A percentile compares a stretch with the other conserved stretches of the same genome.
phyloP scores from a whole-genome alignment of 2,113 vertebrate genomes.

The Pygoscelis adeliae region DNA sequence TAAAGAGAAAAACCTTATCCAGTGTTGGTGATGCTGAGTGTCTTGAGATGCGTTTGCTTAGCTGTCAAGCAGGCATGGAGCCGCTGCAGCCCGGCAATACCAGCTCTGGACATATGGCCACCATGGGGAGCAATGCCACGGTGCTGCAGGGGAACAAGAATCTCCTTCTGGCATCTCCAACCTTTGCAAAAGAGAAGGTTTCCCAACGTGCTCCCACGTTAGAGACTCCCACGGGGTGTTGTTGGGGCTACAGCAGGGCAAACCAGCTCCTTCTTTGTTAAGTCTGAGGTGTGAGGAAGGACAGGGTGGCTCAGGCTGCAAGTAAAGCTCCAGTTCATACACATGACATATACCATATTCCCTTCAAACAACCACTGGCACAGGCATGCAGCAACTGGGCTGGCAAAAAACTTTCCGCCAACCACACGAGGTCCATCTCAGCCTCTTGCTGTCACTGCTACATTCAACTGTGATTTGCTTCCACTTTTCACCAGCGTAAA shows the following conservation, averaged over 20 bases:
- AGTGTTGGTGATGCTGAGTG: neutral
- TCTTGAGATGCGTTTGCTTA: neutral
- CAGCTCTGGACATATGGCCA: neutral
- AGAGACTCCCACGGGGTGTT: neutral
- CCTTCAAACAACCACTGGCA: neutral
- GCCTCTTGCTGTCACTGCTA: neutral
- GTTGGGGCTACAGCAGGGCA: neutral
- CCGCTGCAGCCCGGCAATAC: neutral
- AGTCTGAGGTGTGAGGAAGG: neutral
- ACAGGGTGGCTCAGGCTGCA: neutral
- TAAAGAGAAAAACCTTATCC: neutral
- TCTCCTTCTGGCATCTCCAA: neutral
- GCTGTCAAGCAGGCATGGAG: neutral
- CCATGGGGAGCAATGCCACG: accelerated
- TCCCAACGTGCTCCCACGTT: accelerated
- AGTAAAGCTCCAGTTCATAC: neutral
- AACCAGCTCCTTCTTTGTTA: neutral
- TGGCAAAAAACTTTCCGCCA: neutral
- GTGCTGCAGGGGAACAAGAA: neutral
- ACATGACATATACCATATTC: too few species aligned
- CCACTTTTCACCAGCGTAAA: neutral
- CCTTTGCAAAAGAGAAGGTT: neutral
- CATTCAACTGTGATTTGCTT: neutral
- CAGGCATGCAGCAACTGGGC: neutral
- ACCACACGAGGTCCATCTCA: neutral